Evolutionary conservation across 2,797 vertebrate genomes (phyloP), one percentile per base, ranked within the genome.

Genomic region (Antennarius maculatus): DNA sequence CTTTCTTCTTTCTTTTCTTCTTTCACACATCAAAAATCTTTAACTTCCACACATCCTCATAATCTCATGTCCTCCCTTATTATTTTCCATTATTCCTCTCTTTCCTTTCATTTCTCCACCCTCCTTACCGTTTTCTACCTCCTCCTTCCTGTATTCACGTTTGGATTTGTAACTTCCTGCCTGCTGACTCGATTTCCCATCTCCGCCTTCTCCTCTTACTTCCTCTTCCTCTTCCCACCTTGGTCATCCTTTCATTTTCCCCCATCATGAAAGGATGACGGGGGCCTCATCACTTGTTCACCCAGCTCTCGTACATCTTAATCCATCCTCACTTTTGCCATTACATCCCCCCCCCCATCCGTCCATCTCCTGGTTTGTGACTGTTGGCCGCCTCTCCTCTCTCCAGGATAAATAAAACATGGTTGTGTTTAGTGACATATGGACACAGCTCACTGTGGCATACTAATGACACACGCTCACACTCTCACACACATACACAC

Each of bases 351-450:
- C 7, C 27, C 15, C 7, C 15, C 23, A 1, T 71, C 51, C 34
- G 11, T 68, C 69, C 66, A 6, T 63, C 58, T n/a, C 74, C 53
- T 31, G 39, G 72, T 79, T 71, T 74, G 61, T 76, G 64, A 82
- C 66, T 83, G 53, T 79, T 76, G 66, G 42, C 74, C 74, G 68
- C 54, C 37, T 49, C 46, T 61, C 66, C 67, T 66, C 58, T 74
- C 76, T 69, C 65, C 61, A 72, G 82, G 81, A 89, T 91, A 87
- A 89, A 91, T 92, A 90, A 91, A 90, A 91, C 88, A 89, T 88
- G 84, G 60, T 84, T 88, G 86, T 90, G 85, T 90, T 87, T 89
- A 83, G 90, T 88, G 89, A 90, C 90, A 91, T 92, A 91, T 90
- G 89, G 89, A 88, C 86, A 84, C 81, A 69, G 84, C 88, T 85